A percentile compares a stretch with the other conserved stretches of the same genome.
Evolutionary conservation across 2,888 invertebrate genomes (phyloP).

Genomic region (Venusia cambrica): DNA sequence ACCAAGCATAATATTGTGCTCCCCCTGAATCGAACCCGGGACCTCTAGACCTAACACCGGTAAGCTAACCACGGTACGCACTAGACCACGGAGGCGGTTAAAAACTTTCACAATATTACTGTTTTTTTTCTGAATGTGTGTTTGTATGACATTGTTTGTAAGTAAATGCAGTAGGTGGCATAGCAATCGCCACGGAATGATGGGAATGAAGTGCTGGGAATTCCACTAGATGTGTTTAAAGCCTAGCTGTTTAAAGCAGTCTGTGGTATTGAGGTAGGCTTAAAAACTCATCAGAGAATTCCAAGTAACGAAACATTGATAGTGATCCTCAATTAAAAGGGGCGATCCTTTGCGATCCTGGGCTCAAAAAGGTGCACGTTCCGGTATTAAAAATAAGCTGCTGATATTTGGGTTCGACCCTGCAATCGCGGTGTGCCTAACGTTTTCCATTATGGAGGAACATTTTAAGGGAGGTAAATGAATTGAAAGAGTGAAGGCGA

Average conservation of each 20-base stretch:
- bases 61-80: too few species aligned
- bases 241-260: slow-evolving; percentile 5
- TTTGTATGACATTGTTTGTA: too few species aligned
- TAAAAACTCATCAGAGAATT: slow-evolving; percentile 49
- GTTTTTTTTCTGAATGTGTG: not conserved
- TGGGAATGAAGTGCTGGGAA: too few species aligned
- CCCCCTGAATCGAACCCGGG: too few species aligned
- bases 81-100: too few species aligned
- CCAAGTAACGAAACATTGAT: slow-evolving; percentile 36
- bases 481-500: slow-evolving; percentile 11
- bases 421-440: slow-evolving; percentile 15
- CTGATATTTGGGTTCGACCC: slow-evolving; percentile 27
- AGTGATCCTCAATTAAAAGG: slow-evolving; percentile 48
- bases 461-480: slow-evolving; percentile 20
- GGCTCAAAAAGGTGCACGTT: slow-evolving; percentile 31
- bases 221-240: too few species aligned
- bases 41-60: too few species aligned
- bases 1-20: too few species aligned
- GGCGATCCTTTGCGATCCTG: slow-evolving; percentile 39
- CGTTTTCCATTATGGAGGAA: slow-evolving; percentile 19
- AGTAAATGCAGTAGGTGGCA: too few species aligned
- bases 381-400: slow-evolving; percentile 38
- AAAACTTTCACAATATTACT: not conserved
- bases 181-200: too few species aligned
- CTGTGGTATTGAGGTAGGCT: slow-evolving; percentile 33